A percentile compares a stretch with the other conserved stretches of the same genome.
Evolutionary conservation across 2,888 invertebrate species (phyloP).

Genomic region (Craniophora ligustri): DNA sequence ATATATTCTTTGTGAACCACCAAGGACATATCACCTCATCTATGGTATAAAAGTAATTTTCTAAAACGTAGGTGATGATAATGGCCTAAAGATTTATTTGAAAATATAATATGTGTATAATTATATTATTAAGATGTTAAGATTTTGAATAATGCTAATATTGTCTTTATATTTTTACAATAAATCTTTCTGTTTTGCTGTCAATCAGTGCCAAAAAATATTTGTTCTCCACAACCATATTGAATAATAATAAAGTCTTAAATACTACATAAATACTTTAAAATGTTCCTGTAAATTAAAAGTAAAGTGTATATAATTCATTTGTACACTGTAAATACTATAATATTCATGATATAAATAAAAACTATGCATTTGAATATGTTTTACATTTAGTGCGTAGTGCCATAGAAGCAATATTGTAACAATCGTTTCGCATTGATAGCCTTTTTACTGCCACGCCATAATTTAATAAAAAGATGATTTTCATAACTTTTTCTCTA

Average conservation of each 20-base stretch:
- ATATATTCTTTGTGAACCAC: conserved; percentile 83
- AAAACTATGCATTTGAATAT: conserved; percentile 26
- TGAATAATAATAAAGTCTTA: conserved; percentile 19
- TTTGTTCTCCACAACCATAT: conserved; percentile 22
- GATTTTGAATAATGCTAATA: conserved; percentile 49
- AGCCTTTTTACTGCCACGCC: conserved; percentile 1
- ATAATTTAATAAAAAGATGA: not conserved
- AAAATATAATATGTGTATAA: conserved; percentile 41
- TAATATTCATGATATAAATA: conserved; percentile 21
- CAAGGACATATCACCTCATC: conserved; percentile 80
- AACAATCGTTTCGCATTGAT: conserved; percentile 11
- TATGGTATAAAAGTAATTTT: conserved; percentile 68
- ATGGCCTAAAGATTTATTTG: conserved; percentile 55
- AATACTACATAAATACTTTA: conserved; percentile 34
- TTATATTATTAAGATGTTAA: conserved; percentile 43
- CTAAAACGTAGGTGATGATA: conserved; percentile 42
- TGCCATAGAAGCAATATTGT: conserved; percentile 3
- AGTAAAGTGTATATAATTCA: conserved; percentile 29
- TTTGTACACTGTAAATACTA: conserved; percentile 37
- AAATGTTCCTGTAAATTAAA: conserved; percentile 52
- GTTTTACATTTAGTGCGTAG: conserved; percentile 26
- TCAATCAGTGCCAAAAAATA: conserved; percentile 47
- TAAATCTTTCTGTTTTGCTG: conserved; percentile 35
- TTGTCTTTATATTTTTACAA: conserved; percentile 49
- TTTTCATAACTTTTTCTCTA: not conserved